Evolutionary conservation across 2,888 invertebrate species (phyloP), one percentile per base, ranked within the genome.

Genomic region (Diarsia dahlii): DNA sequence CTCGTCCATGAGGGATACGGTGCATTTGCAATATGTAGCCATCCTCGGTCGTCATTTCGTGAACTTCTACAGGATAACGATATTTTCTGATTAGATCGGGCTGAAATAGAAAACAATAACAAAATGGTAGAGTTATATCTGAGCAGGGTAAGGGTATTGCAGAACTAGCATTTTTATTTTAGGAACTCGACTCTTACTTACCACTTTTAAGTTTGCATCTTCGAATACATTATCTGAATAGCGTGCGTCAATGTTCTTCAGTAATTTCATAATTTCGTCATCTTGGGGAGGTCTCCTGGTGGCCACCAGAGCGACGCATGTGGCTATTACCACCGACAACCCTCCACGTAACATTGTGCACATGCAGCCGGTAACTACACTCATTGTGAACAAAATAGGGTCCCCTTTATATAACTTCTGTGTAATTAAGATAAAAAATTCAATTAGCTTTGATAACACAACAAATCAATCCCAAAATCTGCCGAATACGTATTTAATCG

Each of bases 1-100:
- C 95, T 5, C 95, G 95, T 1, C 97, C 97, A 50, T 97, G 96
- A 0, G 97, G 97, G 63, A 99, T 98, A 56, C 99, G 97, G 90
- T 98, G 98, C 89, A 98, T 85, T 76, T 97, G 96, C 82, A 99
- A 94, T 23, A 98, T 97, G 89, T 98, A 99, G 2, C 98, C 98
- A 95, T 99, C 99, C 6, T 95, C 91, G 0, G 99, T 99, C 5
- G 93, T 94, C 0, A 98, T 97, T 4, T 91, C 91, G 90, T 98
- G 97, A 18, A 94, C 95, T 92, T 98, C 98, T 0, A 97, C 90
- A 0, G 97, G 97, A 90, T 98, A 98, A 0, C 97, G 97, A 89
- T 98, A 97, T 86, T 97, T 97, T 18, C 89, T 89, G 0, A 98
- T 94, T 28, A 98, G 91, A 71, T 96, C 95, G 3, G 79, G 81